Evolutionary conservation across 2,113 vertebrate species (phyloP).

Genomic region (Callipepla californica): DNA sequence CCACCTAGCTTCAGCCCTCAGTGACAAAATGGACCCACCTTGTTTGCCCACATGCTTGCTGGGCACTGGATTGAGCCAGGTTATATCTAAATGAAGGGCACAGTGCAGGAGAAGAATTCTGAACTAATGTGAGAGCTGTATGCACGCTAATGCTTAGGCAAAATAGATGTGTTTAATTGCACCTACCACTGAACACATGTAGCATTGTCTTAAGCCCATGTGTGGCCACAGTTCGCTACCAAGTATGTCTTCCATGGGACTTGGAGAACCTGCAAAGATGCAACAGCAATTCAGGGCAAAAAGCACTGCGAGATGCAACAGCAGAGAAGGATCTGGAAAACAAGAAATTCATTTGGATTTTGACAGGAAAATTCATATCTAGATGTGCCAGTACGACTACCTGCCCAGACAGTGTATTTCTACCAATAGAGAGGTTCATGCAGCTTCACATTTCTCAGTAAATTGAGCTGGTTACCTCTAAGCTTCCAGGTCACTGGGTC

Average conservation of each 20-base stretch:
- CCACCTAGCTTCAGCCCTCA: background rate
- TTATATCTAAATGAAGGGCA: background rate
- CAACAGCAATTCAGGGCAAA: background rate
- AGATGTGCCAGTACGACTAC: background rate
- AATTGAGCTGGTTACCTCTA: slow-evolving; percentile 11
- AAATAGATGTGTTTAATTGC: background rate
- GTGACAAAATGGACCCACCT: background rate
- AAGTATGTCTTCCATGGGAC: background rate
- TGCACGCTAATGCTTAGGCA: background rate
- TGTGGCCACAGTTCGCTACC: background rate
- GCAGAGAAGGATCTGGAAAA: background rate
- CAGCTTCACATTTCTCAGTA: slow-evolving; percentile 7
- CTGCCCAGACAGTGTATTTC: background rate
- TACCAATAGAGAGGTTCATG: fast-evolving
- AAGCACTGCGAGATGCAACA: background rate
- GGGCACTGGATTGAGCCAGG: background rate
- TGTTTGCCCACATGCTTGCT: background rate
- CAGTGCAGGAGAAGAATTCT: background rate
- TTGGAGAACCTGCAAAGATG: background rate
- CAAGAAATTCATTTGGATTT: background rate
- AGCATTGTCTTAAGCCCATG: background rate
- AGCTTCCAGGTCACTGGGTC: background rate
- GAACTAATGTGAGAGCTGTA: background rate
- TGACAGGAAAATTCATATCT: background rate
- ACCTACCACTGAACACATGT: background rate